Percentiles rank a stretch among this genome's conserved stretches.
Conservation (phyloP, 1,140 invertebrate species). For the Bathynomus jamesi region DNA sequence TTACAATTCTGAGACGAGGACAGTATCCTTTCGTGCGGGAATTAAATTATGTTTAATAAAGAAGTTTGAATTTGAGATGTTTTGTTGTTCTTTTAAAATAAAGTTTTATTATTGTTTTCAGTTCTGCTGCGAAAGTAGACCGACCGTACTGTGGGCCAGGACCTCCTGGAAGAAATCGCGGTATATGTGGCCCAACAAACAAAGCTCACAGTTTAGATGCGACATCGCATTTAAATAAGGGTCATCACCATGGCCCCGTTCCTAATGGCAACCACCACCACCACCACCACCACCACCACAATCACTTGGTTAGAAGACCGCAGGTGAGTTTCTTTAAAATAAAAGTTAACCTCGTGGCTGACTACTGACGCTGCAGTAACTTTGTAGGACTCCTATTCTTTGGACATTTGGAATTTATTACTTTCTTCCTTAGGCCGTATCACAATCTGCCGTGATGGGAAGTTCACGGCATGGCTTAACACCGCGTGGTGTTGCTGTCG, state of each 20-base stretch:
- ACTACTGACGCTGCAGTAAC: no score
- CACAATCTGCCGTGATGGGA: constrained; percentile 13
- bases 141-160: neutral
- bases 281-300: no score
- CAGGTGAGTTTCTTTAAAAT: constrained; percentile 18
- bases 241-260: neutral
- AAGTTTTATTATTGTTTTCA: no score
- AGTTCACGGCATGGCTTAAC: neutral
- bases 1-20: no score
- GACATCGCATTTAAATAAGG: neutral
- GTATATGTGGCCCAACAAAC: neutral
- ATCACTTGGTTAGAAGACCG: constrained; percentile 21
- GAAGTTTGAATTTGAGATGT: no score
- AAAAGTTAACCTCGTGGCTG: no score
- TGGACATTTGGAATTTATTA: no score
- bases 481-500: constrained; percentile 18
- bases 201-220: neutral
- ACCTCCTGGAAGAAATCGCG: neutral
- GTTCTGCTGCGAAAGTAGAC: neutral
- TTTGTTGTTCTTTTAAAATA: no score
- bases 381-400: no score
- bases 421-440: constrained; percentile 25
- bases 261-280: constrained; percentile 9
- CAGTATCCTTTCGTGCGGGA: no score
- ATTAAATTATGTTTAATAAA: no score